Base-by-base conservation (phyloP, 2,797 vertebrate species). In the Euthynnus affinis region DNA sequence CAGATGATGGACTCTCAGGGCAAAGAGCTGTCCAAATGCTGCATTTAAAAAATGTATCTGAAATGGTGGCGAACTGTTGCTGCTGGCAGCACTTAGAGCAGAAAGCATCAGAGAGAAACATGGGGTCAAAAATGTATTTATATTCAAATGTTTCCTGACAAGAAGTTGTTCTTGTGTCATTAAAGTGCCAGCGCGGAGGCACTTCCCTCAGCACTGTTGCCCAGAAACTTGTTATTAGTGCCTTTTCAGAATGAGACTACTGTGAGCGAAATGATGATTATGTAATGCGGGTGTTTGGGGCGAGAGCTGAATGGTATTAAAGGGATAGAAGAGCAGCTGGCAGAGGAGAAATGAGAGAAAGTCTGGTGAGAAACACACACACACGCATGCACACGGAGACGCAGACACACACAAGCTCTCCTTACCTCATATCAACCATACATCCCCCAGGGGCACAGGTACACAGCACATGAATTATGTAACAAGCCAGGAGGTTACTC, bases 391-490 rank as follows among this genome's bases (percentile, higher is more conserved):
- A 72, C 22, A 42, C 17, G 44, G 1, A 56, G 8, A 80, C 49
- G 56, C 72, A 73, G 65, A 51, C 59, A 46, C 63, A 56, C 61
- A 64, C 53, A 59, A 48, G 7, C 23, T 32, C 76, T 70, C 37
- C 71, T 83, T 81, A 80, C 84, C 79, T 83, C 71, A 56, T 80
- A 76, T 88, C 73, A 84, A 52, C 79, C 72, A 52, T 69, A 59
- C 78, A 61, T 62, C 73, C 74, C 87, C 60, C 6, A 2, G 61
- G 71, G 85, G 59, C 51, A 9, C 83, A 88, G 80, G 76, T 88
- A 83, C 78, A 71, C 74, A 57, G 32, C 9, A 23, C 68, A 86
- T 87, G 82, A 83, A 90, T 92, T 89, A 88, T 86, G 76, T 76
- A 90, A 84, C 52, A 1, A 71, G 65, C 63, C n/a, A 12, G 77